A percentile compares a stretch with the other conserved stretches of the same genome.
Conservation (phyloP, 2,797 vertebrate genomes). For the Furcifer pardalis region DNA sequence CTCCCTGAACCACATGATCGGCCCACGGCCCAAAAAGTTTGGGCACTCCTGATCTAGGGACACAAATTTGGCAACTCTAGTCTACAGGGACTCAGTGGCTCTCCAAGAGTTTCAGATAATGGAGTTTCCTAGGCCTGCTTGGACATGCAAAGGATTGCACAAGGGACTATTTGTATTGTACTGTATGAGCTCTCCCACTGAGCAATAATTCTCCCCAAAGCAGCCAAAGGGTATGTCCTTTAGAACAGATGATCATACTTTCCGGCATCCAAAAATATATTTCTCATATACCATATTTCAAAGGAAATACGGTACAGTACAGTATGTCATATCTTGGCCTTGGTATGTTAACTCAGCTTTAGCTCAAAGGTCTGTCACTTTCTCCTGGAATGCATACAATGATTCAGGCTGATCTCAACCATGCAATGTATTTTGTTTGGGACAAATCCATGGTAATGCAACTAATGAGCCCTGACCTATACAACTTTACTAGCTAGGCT, state of each 20-base stretch:
- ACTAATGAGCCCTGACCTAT: constrained; percentile 1
- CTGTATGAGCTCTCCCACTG: neutral
- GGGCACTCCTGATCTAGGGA: no score
- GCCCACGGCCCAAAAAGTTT: no score
- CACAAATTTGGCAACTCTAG: neutral
- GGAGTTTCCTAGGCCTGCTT: neutral
- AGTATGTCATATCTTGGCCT: neutral
- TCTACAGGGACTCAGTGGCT: neutral
- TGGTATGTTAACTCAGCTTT: neutral
- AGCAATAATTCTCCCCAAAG: neutral
- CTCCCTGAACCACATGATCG: no score
- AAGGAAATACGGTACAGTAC: neutral
- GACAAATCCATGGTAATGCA: constrained; percentile 19
- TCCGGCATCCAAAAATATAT: neutral
- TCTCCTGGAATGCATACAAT: neutral
- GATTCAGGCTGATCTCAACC: neutral
- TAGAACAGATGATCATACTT: neutral
- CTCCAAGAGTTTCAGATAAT: neutral
- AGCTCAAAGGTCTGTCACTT: neutral
- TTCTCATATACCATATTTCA: neutral
- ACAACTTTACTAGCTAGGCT: neutral
- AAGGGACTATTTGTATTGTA: neutral
- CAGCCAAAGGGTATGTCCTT: neutral
- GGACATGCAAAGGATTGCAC: neutral
- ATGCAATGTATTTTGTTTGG: neutral